Conservation (phyloP, 2,113 vertebrate genomes). For the Labrus mixtus region DNA sequence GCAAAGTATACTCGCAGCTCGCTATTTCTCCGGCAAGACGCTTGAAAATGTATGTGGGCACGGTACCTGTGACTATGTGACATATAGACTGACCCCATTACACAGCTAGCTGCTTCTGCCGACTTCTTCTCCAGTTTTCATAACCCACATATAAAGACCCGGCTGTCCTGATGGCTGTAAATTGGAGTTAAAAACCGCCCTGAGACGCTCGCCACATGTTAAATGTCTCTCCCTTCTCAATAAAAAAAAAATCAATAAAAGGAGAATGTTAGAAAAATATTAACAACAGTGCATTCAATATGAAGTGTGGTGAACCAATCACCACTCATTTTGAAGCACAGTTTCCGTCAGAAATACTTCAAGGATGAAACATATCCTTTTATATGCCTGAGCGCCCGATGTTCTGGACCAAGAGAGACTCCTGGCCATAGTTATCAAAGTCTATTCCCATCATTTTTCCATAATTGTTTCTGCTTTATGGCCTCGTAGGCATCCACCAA, state of each 20-base stretch:
- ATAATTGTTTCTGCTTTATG: slow-evolving; percentile 60
- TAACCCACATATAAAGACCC: not conserved
- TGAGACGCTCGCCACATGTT: not conserved
- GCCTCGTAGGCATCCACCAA: slow-evolving; percentile 27
- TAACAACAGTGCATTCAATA: slow-evolving; percentile 9
- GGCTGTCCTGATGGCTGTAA: not conserved
- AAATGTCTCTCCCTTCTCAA: not conserved
- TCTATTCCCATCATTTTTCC: slow-evolving; percentile 37
- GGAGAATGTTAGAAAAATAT: not conserved
- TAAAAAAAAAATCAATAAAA: slow-evolving; percentile 9
- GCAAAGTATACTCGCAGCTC: not conserved
- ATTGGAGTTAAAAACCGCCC: not conserved
- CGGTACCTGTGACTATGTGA: slow-evolving; percentile 1
- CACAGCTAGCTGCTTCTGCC: not conserved
- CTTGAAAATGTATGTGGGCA: not conserved
- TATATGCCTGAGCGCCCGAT: slow-evolving; percentile 35
- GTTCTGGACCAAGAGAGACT: slow-evolving; percentile 47
- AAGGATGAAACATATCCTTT: slow-evolving; percentile 37
- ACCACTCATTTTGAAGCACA: slow-evolving; percentile 19
- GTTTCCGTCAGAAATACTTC: slow-evolving; percentile 36
- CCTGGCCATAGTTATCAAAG: slow-evolving; percentile 36
- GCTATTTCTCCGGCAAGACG: not conserved
- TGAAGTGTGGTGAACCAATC: slow-evolving; percentile 11
- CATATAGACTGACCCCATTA: not conserved
- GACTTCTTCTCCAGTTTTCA: not conserved